These are phyloP conservation scores for Nomada ferruginata DNA, from an alignment of 2,888 invertebrate genomes.

Conservation along the genomic window DNA sequence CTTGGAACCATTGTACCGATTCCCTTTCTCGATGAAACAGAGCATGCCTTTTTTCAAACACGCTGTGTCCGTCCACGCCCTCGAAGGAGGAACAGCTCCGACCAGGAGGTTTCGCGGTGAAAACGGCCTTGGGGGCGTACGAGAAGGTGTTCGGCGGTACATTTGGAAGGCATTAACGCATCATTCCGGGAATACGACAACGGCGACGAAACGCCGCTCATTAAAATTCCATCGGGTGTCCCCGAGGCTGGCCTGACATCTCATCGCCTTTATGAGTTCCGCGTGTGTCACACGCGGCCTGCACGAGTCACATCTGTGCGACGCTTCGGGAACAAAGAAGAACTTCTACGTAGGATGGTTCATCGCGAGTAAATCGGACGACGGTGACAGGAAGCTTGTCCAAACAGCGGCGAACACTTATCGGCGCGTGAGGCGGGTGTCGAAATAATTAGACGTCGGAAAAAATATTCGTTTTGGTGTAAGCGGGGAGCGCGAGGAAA, in stretches of 20 bases:
- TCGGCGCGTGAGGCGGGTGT: constrained; percentile 37
- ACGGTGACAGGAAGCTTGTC: constrained; percentile 54
- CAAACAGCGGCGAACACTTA: constrained; percentile 56
- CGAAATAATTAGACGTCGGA: constrained; percentile 57
- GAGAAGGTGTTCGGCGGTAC: constrained; percentile 65
- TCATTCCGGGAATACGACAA: constrained; percentile 75
- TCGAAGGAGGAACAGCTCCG: neutral
- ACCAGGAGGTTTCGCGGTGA: neutral
- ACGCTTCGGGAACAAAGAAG: constrained; percentile 46
- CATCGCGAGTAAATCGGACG: constrained; percentile 37
- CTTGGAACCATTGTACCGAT: too few species aligned
- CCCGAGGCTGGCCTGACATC: constrained; percentile 33
- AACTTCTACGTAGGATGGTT: neutral
- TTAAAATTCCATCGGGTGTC: constrained; percentile 80
- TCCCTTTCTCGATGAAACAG: neutral
- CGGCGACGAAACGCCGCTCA: constrained; percentile 78
- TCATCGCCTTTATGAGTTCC: constrained; percentile 73
- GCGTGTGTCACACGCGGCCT: constrained; percentile 68
- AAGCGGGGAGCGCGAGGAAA: neutral
- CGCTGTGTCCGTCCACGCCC: neutral
- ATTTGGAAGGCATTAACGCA: constrained; percentile 79
- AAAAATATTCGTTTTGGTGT: constrained; percentile 8
- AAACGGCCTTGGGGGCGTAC: constrained; percentile 29
- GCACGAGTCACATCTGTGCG: constrained; percentile 62
- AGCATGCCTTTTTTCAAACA: neutral